Evolutionary conservation across 2,113 vertebrate species (phyloP), one percentile per base, ranked within the genome.

Genomic region (Scomber colias): DNA sequence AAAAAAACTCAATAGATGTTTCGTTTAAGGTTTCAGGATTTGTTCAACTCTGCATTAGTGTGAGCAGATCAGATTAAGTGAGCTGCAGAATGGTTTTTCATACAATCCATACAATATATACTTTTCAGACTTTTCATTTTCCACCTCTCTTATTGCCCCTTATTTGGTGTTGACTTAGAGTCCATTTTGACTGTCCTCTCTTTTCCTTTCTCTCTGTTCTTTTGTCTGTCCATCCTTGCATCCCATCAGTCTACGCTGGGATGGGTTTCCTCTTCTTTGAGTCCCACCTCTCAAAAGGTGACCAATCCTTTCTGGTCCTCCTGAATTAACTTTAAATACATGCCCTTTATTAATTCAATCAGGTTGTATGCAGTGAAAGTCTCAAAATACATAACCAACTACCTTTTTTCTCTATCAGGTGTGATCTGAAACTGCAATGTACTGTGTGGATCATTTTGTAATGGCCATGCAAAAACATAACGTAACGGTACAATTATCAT

Each of bases 191-290:
- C 94, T 95, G 71, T 96, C 46, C 81, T 78, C 49, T 89, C 27
- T 81, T 79, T 63, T 79, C 79, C 50, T 72, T 68, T 83, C 62
- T 76, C 54, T 96, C 91, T 96, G 24, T 51, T 46, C 5, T 82
- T 62, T 66, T 96, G 81, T 95, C 63, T 15, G 0, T 82, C 51
- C 71, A 16, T 83, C 79, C 64, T 46, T 85, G 77, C 85, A 57
- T 88, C 64, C 55, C 69, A 95, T 96, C 90, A 96, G 97, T 93
- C 91, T 72, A 95, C 96, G 88, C 95, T 97, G 95, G 97, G 96
- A 96, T 96, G 95, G 94, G 95, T 97, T 85, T 91, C 96, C 79
- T 90, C 95, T 87, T 93, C 95, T 72, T 94, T 94, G 86, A 95
- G 88, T 93, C 95, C 95, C 94, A 91, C 94, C 90, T 95, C 78